Base-by-base conservation (phyloP, 2,113 vertebrate genomes). In the Lathamus discolor region DNA sequence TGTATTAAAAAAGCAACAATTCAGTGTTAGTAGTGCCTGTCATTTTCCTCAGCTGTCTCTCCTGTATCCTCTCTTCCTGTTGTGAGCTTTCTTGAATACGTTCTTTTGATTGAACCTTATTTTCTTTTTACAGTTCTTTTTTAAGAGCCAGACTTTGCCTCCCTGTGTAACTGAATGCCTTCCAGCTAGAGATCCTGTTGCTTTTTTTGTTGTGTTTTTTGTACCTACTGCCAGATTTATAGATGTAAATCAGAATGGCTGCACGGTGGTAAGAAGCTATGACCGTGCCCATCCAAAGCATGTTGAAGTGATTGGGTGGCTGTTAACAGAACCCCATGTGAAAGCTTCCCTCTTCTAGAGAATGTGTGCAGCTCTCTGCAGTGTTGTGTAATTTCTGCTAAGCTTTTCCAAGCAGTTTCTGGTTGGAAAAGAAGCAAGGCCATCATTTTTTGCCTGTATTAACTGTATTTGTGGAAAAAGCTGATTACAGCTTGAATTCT, bases 351-450 rank as follows among this genome's bases (percentile, higher is more conserved):
- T 28, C 33, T 85, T 82, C 31, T 52, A 22, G 54, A 48, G 44
- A 14, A 7, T 20, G 2, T 4, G 2, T n/a, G 3, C 0, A 1
- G 20, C 48, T 54, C 55, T 35, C n/a, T 41, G 22, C 16, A 37
- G 11, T 13, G 27, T 23, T 1, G 24, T 44, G 49, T 48, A 2
- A 31, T 61, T 83, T 77, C 54, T 81, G 35, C 17, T 28, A 17
- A 57, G 77, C 73, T 81, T 69, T 39, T 69, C 86, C 3, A 12
- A 86, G 41, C 25, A 3, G 7, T 37, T 75, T 70, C 57, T 70
- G 18, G 25, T 79, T 19, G 48, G n/a, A 57, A 55, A 89, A 8
- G 78, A 77, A 66, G 28, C 54, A 66, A 29, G 43, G 11, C 39
- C 17, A 28, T 93, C 5, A 0, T 17, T 44, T 87, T 75, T 87